These are phyloP conservation scores for Chloromyia formosa DNA, from an alignment of 2,888 invertebrate genomes.

Conservation along the genomic window DNA sequence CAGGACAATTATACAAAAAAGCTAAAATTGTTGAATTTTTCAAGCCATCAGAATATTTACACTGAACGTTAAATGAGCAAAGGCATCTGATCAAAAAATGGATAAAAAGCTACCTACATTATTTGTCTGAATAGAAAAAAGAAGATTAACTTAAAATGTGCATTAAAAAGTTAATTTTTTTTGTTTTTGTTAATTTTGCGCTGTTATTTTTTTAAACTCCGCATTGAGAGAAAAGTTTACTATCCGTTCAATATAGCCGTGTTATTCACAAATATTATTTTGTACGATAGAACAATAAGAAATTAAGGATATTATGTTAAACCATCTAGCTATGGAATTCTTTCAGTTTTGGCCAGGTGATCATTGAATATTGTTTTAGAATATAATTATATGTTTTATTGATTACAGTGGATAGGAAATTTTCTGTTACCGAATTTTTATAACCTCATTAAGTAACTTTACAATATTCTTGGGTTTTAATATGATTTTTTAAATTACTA, in stretches of 20 bases:
- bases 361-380: constrained; percentile 2
- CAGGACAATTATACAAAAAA: constrained; percentile 4
- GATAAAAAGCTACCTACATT: background rate
- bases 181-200: constrained; percentile 25
- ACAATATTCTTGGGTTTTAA: constrained; percentile 15
- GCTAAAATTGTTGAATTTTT: background rate
- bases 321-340: constrained; percentile 1
- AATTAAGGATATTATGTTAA: background rate
- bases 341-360: background rate
- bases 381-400: no score
- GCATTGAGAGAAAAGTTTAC: background rate
- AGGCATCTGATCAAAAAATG: background rate
- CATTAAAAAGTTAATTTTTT: background rate
- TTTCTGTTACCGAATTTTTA: background rate
- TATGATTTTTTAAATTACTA: constrained; percentile 38
- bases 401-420: constrained; percentile 11
- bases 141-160: background rate
- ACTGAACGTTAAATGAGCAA: background rate
- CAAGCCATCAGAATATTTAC: constrained; percentile 7
- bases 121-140: background rate
- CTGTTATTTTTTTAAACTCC: constrained; percentile 10
- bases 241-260: background rate
- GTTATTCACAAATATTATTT: constrained; percentile 20
- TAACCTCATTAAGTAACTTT: constrained; percentile 40
- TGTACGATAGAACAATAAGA: constrained; percentile 41